These are phyloP conservation scores for Leucoma salicis DNA, from an alignment of 2,888 invertebrate genomes.

Conservation along the genomic window DNA sequence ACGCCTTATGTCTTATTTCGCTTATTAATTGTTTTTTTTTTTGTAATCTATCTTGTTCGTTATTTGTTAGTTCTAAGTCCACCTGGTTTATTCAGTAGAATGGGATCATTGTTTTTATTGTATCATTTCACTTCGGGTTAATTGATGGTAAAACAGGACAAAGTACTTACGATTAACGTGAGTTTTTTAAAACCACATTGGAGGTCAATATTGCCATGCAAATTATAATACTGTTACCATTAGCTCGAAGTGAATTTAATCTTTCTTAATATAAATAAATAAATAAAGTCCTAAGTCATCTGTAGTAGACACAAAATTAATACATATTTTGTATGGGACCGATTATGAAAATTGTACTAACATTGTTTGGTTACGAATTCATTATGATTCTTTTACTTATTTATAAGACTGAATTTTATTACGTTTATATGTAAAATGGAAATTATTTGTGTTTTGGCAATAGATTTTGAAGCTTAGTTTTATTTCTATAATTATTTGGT, in stretches of 20 bases:
- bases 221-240: too few relatives aligned
- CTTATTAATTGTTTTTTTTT: conserved; percentile 40
- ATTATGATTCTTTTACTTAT: neutral
- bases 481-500: too few relatives aligned
- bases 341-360: conserved; percentile 23
- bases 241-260: too few relatives aligned
- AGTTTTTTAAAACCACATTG: neutral
- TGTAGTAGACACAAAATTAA: too few relatives aligned
- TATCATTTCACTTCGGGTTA: neutral
- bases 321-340: conserved; percentile 19
- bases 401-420: neutral
- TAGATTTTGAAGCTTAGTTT: too few relatives aligned
- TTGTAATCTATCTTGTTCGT: conserved; percentile 43
- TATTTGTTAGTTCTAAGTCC: conserved; percentile 38
- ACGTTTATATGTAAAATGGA: neutral
- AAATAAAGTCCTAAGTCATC: too few relatives aligned
- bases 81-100: conserved; percentile 27
- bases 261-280: too few relatives aligned
- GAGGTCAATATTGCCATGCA: conserved; percentile 8
- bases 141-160: too few relatives aligned
- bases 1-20: conserved; percentile 35
- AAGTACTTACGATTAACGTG: too few relatives aligned
- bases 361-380: neutral
- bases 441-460: too few relatives aligned
- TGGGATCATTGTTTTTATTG: conserved; percentile 28